Conservation (phyloP, 23 tunicate genomes). For the Trididemnum clinides region DNA sequence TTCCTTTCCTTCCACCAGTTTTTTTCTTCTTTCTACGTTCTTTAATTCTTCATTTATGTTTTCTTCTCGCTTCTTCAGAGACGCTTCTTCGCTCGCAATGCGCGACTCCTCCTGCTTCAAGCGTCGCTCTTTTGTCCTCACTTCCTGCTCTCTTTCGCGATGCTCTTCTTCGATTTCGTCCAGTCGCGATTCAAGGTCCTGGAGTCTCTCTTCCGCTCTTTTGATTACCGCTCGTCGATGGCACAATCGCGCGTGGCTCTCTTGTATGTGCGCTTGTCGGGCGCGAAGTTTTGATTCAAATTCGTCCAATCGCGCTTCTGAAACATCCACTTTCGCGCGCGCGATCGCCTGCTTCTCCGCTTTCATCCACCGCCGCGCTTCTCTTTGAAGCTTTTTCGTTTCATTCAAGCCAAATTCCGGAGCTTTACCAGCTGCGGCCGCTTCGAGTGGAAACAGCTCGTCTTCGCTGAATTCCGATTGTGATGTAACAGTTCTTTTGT, state of each 20-base stretch:
- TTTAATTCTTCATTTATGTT: constrained; percentile 38
- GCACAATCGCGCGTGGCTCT: constrained; percentile 84
- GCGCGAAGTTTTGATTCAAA: constrained; percentile 76
- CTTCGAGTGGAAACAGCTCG: constrained; percentile 57
- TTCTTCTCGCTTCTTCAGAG: constrained; percentile 58
- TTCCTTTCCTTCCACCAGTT: constrained; percentile 77
- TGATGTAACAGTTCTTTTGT: too few relatives aligned
- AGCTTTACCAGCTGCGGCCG: constrained; percentile 58
- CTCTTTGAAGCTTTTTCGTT: constrained; percentile 47
- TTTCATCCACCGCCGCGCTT: constrained; percentile 53
- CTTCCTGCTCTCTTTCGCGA: constrained; percentile 59
- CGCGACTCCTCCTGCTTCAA: constrained; percentile 74
- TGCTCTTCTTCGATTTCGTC: constrained; percentile 72
- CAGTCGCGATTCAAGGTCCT: constrained; percentile 46
- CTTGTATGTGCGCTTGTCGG: constrained; percentile 78
- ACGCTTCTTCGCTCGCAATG: constrained; percentile 58
- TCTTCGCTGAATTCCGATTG: neutral
- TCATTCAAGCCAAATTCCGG: constrained; percentile 21
- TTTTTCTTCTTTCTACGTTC: constrained; percentile 54
- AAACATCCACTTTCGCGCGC: constrained; percentile 56
- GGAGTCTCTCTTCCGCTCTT: constrained; percentile 58
- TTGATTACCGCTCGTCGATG: constrained; percentile 58
- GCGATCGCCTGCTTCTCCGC: constrained; percentile 30
- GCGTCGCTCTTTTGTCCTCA: constrained; percentile 69
- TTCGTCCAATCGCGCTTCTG: constrained; percentile 76